phyloP scores from a whole-genome alignment of 2,888 invertebrate species.

The Diaperis boleti region DNA sequence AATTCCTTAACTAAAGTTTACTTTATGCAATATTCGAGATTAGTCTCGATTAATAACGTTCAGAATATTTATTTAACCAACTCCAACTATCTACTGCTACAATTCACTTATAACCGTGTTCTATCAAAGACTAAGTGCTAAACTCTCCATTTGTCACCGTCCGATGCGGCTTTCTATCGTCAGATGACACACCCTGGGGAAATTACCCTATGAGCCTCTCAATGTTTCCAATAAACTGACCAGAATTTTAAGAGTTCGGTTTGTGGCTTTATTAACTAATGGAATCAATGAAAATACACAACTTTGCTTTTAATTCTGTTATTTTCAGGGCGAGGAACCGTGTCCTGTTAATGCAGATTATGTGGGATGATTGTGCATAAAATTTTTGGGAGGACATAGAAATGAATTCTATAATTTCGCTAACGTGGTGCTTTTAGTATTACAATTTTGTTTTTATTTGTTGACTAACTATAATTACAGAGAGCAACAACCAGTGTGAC shows the following conservation, averaged over 20 bases:
- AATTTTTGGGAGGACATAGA: no score
- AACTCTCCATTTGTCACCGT: conserved; percentile 23
- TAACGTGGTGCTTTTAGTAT: no score
- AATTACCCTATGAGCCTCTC: conserved; percentile 25
- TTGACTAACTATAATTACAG: no score
- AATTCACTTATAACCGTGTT: neutral
- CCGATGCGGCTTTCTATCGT: conserved; percentile 25
- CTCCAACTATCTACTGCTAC: neutral
- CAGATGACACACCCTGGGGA: conserved; percentile 26
- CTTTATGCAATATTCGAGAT: conserved; percentile 1
- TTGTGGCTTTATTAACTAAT: conserved; percentile 5
- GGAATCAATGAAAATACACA: neutral
- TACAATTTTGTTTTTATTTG: no score
- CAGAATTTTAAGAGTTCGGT: conserved; percentile 6
- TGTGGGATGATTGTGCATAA: neutral
- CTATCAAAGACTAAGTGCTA: conserved; percentile 22
- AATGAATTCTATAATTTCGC: no score
- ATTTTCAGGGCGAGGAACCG: no score
- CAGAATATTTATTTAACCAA: conserved; percentile 10
- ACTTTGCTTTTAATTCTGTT: neutral
- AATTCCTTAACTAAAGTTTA: neutral
- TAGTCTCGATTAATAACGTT: neutral
- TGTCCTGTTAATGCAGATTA: no score
- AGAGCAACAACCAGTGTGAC: no score
- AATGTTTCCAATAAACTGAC: conserved; percentile 4